Conservation (phyloP, 2,113 vertebrate genomes). For the Entomyzon cyanotis region DNA sequence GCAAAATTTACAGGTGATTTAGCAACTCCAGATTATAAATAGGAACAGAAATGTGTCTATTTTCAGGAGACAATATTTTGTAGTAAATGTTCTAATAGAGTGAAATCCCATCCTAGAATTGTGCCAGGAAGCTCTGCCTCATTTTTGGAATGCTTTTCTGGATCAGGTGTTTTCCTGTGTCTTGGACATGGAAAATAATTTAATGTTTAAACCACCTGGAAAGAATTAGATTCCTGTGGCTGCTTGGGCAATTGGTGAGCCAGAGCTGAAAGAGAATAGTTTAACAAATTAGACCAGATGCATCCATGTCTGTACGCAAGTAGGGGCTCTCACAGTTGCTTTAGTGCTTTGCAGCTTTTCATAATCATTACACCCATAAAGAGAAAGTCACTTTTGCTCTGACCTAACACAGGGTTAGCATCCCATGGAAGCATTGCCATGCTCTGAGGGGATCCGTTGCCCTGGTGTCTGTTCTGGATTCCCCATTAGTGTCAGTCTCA, state of each 20-base stretch:
- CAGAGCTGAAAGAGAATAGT: neutral
- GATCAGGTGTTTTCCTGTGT: neutral
- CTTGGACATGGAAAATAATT: neutral
- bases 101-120: neutral
- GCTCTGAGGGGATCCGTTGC: neutral
- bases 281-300: neutral
- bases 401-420: neutral
- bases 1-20: constrained; percentile 41
- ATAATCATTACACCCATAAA: neutral
- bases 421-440: rapidly evolving
- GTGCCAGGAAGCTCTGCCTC: constrained; percentile 2
- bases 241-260: neutral
- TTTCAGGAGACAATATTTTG: neutral
- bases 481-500: neutral
- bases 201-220: constrained; percentile 24
- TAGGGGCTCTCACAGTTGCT: neutral
- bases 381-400: neutral
- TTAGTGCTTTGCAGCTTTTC: neutral
- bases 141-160: constrained; percentile 21
- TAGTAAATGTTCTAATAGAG: neutral
- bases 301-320: neutral
- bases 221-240: constrained; percentile 27
- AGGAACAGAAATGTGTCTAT: neutral
- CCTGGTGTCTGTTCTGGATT: neutral
- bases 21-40: neutral